Conservation (phyloP, 2,888 invertebrate genomes). For the Netelia melanura region DNA sequence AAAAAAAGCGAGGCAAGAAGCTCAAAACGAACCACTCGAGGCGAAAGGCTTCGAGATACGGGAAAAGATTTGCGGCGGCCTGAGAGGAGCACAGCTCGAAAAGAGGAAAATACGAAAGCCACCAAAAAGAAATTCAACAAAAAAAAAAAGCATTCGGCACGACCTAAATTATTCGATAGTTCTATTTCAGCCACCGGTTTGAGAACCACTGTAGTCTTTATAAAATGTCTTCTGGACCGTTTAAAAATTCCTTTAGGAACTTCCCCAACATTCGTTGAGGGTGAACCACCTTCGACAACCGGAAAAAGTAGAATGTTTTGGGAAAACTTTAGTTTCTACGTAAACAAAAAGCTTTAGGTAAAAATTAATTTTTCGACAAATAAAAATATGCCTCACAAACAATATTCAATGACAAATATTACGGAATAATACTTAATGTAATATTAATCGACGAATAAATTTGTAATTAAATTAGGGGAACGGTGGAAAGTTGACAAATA, state of each 20-base stretch:
- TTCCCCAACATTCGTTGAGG: slow-evolving; percentile 17
- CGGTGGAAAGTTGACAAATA: too few relatives aligned
- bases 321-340: background rate
- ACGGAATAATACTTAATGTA: too few relatives aligned
- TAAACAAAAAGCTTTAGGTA: too few relatives aligned
- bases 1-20: slow-evolving; percentile 53
- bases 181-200: slow-evolving; percentile 53
- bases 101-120: slow-evolving; percentile 15
- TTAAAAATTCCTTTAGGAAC: slow-evolving; percentile 45
- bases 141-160: slow-evolving; percentile 46
- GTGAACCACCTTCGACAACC: background rate
- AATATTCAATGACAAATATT: too few relatives aligned
- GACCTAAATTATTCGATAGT: slow-evolving; percentile 67
- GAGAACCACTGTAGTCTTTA: slow-evolving; percentile 25
- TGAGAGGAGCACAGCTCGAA: background rate
- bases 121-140: background rate
- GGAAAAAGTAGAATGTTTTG: background rate
- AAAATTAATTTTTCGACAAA: too few relatives aligned
- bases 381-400: too few relatives aligned
- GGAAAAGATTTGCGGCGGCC: slow-evolving; percentile 57
- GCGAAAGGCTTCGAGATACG: slow-evolving; percentile 62
- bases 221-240: slow-evolving; percentile 34
- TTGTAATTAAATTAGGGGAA: too few relatives aligned
- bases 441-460: too few relatives aligned
- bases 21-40: slow-evolving; percentile 66